These are phyloP conservation scores for Drosophila littoralis DNA, from an alignment of 1,140 invertebrate species.

Conservation along the genomic window DNA sequence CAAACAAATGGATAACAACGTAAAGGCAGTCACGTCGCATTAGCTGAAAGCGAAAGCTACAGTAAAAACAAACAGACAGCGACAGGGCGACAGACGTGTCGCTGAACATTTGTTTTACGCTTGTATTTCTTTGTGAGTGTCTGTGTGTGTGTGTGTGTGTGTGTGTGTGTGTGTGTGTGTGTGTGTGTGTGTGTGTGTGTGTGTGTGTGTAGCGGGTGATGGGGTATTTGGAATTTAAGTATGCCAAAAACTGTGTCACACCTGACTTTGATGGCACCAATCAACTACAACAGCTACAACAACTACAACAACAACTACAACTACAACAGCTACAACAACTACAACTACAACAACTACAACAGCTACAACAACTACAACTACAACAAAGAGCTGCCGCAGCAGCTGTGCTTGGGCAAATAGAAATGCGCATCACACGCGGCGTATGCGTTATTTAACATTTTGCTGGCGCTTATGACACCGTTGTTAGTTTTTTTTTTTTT, in stretches of 20 bases:
- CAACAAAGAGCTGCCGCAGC: background rate
- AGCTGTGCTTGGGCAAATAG: constrained; percentile 56
- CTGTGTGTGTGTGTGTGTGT: background rate
- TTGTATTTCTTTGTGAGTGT: constrained; percentile 23
- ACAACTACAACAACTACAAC: constrained; percentile 28
- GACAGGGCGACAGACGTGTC: constrained; percentile 22
- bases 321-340: constrained; percentile 19
- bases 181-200: background rate
- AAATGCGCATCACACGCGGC: constrained; percentile 68
- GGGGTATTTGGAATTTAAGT: constrained; percentile 50
- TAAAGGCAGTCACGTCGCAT: constrained; percentile 58
- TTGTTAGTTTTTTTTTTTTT: constrained; percentile 49
- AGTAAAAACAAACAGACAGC: constrained; percentile 20
- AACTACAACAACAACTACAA: constrained; percentile 11
- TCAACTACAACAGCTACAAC: constrained; percentile 36
- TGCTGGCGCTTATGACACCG: constrained; percentile 64
- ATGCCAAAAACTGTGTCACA: constrained; percentile 76
- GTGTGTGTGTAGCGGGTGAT: constrained; percentile 15
- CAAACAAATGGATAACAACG: constrained; percentile 50
- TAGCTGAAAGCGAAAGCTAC: constrained; percentile 64
- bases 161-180: background rate
- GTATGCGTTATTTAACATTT: constrained; percentile 76
- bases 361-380: constrained; percentile 16
- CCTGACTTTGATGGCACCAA: constrained; percentile 65
- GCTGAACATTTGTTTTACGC: constrained; percentile 64